Evolutionary conservation across 2,113 vertebrate species (phyloP), one percentile per base, ranked within the genome.

Genomic region (Ammodytes dubius): DNA sequence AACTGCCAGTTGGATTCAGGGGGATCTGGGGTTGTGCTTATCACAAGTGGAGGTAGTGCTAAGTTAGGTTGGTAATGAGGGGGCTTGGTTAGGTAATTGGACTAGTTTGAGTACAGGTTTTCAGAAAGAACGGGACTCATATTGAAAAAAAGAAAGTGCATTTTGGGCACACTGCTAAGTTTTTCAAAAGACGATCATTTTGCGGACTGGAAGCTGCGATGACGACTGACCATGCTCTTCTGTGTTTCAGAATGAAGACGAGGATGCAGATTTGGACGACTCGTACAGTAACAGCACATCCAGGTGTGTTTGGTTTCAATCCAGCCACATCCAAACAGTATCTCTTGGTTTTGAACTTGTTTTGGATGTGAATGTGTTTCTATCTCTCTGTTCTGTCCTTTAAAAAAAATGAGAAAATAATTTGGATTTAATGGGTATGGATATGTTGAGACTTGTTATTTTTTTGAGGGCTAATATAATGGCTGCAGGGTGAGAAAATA

Each of bases 201-300:
- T 27, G 27, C 27, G 27, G 27, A 27, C 27, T 27, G 27, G 27
- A 27, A 27, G 37, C 7, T 35, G 46, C 60, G 15, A 27, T 27
- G 27, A 27, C 15, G 4, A 14, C 40, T 65, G n/a, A 77, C 9
- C 5, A 12, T 52, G n/a, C 1, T 4, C 35, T 46, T 13, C 15
- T 85, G 3, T 74, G 46, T 85, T 91, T 5, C 86, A 95, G 95
- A 91, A 79, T 9, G 92, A 95, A 9, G 94, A 94, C 0, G 74
- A 70, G 0, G 90, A 94, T 2, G 7, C 14, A 60, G 45, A 54
- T 7, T 54, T 57, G 61, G 91, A 88, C 5, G 90, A 90, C 1
- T 6, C 61, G 3, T 81, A 80, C 75, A 76, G 67, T 17, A 75
- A 87, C 52, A 72, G 47, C 63, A 74, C 83, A 6, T 73, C 81